phyloP scores from a whole-genome alignment of 1,140 invertebrate species.

The Riptortus pedestris region DNA sequence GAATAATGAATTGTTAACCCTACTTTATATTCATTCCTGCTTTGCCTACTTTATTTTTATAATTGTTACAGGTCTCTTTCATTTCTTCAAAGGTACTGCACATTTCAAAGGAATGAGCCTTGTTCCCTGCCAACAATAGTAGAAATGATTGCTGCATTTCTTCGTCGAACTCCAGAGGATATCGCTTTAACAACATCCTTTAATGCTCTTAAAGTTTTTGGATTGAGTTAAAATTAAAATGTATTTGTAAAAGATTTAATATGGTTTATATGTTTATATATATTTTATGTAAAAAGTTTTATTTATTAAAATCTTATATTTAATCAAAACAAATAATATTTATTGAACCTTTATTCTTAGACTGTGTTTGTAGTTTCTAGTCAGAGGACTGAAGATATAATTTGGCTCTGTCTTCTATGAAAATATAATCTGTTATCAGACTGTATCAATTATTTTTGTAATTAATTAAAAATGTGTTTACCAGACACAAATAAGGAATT shows the following conservation, averaged over 20 bases:
- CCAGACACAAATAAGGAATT: no score
- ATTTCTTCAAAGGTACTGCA: constrained; percentile 68
- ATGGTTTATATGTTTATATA: constrained; percentile 6
- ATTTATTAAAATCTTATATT: neutral
- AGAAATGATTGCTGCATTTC: constrained; percentile 86
- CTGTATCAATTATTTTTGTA: no score
- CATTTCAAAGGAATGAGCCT: constrained; percentile 92
- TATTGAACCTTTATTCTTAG: no score
- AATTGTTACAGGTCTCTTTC: constrained; percentile 54
- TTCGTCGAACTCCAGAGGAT: constrained; percentile 75
- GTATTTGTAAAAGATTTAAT: neutral
- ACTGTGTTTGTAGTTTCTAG: no score
- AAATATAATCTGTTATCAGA: no score
- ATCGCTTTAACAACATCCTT: constrained; percentile 85
- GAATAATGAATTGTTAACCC: neutral
- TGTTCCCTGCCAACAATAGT: constrained; percentile 85
- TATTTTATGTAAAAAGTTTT: neutral
- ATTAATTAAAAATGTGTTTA: no score
- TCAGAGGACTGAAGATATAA: no score
- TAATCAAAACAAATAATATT: no score
- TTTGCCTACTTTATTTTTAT: constrained; percentile 26
- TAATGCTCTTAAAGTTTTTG: constrained; percentile 87
- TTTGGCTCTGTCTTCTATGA: no score
- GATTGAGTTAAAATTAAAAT: constrained; percentile 40
- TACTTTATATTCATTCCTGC: neutral